Evolutionary conservation across 1,140 invertebrate genomes (phyloP), one percentile per base, ranked within the genome.

Genomic region (Eumeta japonica): DNA sequence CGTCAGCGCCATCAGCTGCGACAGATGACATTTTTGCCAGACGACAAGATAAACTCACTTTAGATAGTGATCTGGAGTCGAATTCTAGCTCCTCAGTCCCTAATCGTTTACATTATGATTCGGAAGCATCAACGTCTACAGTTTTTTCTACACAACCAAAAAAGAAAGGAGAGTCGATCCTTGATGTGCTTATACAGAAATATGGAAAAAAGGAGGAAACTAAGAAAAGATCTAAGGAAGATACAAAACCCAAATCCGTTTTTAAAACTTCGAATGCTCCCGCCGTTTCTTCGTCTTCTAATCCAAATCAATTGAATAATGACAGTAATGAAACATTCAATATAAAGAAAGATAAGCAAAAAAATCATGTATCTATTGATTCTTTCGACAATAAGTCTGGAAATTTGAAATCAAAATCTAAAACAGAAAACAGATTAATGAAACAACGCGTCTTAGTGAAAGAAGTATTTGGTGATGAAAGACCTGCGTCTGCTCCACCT

Each of bases 391-490:
- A n/a, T n/a, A n/a, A n/a, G n/a, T n/a, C n/a, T n/a, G n/a, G n/a
- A n/a, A n/a, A n/a, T 11, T 54, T 89, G 30, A 85, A 87, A 52
- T 85, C 85, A 15, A 75, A 87, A 45, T 89, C 87, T 3, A 76
- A 87, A 48, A 88, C 83, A 11, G 85, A 89, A 58, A 87, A 83
- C n/a, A 78, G 85, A 45, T 77, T 87, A 12, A 65, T 88, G 50
- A 87, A 88, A 60, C 83, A 87, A 48, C 77, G 85, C 48, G 85
- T 87, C 7, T 88, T 85, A 1, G 89, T 89, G 17, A 81, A 85
- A 43, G 86, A 88, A 63, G 86, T 89, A 1, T 90, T 89, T 59
- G 87, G 87, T 2, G 86, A 75, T 42, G 67, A 72, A 41, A 52
- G 67, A 35, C 66, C 70, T 15, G 67, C 70, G 3, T 79, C 78